Conservation (phyloP, 2,113 vertebrate genomes). For the Polypterus senegalus region DNA sequence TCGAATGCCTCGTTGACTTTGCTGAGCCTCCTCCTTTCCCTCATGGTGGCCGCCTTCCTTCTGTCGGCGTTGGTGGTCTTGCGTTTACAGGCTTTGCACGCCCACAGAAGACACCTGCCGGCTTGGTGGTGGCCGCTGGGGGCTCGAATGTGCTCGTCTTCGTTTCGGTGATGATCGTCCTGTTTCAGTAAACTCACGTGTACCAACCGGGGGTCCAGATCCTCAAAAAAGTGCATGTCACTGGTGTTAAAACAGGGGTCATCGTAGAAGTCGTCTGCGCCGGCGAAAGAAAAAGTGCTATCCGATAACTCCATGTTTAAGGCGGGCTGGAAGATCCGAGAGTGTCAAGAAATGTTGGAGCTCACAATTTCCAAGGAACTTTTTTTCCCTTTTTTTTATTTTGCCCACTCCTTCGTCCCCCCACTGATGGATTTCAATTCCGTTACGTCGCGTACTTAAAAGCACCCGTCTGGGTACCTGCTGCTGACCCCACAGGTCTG, state of each 20-base stretch:
- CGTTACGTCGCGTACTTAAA: no score
- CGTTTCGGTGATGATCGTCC: constrained; percentile 69
- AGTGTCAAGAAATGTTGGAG: no score
- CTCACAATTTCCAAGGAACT: no score
- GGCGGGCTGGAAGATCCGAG: background rate
- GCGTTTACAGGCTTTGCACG: constrained; percentile 93
- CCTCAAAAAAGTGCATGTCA: constrained; percentile 95
- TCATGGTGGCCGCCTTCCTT: constrained; percentile 87
- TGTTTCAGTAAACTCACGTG: constrained; percentile 77
- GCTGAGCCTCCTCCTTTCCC: constrained; percentile 81
- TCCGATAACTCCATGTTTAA: constrained; percentile 72
- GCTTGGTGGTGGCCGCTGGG: constrained; percentile 94
- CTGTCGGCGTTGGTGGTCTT: constrained; percentile 93
- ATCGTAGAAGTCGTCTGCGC: constrained; percentile 83
- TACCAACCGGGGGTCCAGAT: constrained; percentile 86
- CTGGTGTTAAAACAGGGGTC: constrained; percentile 90
- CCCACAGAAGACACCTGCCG: constrained; percentile 89
- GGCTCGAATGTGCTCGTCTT: constrained; percentile 87
- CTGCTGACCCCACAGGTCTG: constrained; percentile 15
- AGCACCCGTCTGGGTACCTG: constrained; percentile 29
- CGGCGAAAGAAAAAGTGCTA: constrained; percentile 73
- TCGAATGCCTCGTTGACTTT: constrained; percentile 97
- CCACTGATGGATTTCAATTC: no score
- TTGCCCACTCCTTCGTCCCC: no score
- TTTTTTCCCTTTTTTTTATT: no score